These are phyloP conservation scores for Agraylea sexmaculata DNA, from an alignment of 1,140 invertebrate species.

Conservation along the genomic window DNA sequence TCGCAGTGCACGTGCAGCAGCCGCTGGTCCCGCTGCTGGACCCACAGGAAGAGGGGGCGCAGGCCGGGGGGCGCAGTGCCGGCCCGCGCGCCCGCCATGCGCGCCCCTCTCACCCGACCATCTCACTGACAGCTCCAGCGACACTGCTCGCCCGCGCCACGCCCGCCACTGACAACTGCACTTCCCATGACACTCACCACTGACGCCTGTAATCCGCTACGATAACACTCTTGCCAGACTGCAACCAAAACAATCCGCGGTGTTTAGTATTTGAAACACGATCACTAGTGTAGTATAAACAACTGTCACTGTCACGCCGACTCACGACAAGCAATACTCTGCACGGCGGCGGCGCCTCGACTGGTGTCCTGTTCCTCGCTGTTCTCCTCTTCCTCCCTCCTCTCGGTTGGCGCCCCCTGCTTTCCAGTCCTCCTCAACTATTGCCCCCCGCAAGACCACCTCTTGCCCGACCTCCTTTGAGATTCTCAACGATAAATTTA, in stretches of 20 bases:
- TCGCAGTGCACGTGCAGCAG: slow-evolving; percentile 74
- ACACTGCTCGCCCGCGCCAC: slow-evolving; percentile 24
- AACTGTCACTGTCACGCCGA: slow-evolving; percentile 24
- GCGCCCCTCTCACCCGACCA: slow-evolving; percentile 23
- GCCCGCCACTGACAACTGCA: too few species aligned
- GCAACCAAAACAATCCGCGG: not conserved
- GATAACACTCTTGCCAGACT: not conserved
- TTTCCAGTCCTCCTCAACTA: too few species aligned
- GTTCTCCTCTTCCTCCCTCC: too few species aligned
- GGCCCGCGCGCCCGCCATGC: slow-evolving; percentile 23
- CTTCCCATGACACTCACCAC: too few species aligned
- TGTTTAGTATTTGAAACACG: not conserved
- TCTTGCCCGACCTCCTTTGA: too few species aligned
- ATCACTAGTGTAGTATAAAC: not conserved
- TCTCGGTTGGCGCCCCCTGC: too few species aligned
- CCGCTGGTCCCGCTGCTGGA: slow-evolving; percentile 59
- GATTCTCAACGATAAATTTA: too few species aligned
- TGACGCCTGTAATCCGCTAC: slow-evolving; percentile 33
- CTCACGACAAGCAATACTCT: slow-evolving; percentile 26
- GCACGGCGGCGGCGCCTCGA: too few species aligned
- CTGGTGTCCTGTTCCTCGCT: too few species aligned
- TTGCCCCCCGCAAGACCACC: too few species aligned
- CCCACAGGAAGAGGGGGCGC: slow-evolving; percentile 72
- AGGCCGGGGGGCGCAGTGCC: slow-evolving; percentile 40
- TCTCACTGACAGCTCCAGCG: slow-evolving; percentile 24